Percentiles rank a stretch among this genome's conserved stretches.
These are phyloP conservation scores for Melanotaenia pygmaea DNA, from an alignment of 2,797 vertebrate genomes.

Conservation along the genomic window DNA sequence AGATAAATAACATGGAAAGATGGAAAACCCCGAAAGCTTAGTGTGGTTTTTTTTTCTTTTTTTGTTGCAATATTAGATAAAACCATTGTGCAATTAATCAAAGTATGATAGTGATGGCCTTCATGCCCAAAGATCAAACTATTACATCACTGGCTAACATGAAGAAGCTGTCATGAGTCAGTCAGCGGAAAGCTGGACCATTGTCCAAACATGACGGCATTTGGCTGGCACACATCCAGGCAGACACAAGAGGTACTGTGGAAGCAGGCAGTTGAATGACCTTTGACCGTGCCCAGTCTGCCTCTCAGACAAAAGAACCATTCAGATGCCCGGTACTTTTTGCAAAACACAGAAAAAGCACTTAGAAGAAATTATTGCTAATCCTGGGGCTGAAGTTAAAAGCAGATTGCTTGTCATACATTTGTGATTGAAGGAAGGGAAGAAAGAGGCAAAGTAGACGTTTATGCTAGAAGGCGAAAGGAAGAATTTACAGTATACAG, in stretches of 20 bases:
- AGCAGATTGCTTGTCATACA: conserved; percentile 9
- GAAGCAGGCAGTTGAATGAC: conserved; percentile 61
- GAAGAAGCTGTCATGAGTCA: conserved; percentile 68
- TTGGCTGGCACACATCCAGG: conserved; percentile 60
- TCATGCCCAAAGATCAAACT: conserved; percentile 49
- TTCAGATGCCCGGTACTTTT: conserved; percentile 61
- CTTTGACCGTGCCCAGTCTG: conserved; percentile 75
- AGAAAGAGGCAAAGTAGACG: neutral
- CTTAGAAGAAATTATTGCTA: conserved; percentile 33
- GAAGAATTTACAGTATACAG: conserved; percentile 2
- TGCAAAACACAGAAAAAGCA: conserved; percentile 45
- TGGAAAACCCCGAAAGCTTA: conserved; percentile 7
- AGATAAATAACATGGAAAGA: neutral
- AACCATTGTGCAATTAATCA: conserved; percentile 32
- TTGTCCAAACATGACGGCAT: conserved; percentile 71
- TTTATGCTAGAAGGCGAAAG: neutral
- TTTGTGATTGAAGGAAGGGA: neutral
- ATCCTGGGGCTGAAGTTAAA: conserved; percentile 26
- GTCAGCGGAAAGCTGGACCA: conserved; percentile 57
- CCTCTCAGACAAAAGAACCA: conserved; percentile 65
- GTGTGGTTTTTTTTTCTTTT: neutral
- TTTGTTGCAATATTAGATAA: neutral
- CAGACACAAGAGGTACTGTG: conserved; percentile 69
- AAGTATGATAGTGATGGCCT: conserved; percentile 21
- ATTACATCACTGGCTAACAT: conserved; percentile 58